These are phyloP conservation scores for Chanos chanos DNA, from an alignment of 2,797 vertebrate species.

Conservation along the genomic window DNA sequence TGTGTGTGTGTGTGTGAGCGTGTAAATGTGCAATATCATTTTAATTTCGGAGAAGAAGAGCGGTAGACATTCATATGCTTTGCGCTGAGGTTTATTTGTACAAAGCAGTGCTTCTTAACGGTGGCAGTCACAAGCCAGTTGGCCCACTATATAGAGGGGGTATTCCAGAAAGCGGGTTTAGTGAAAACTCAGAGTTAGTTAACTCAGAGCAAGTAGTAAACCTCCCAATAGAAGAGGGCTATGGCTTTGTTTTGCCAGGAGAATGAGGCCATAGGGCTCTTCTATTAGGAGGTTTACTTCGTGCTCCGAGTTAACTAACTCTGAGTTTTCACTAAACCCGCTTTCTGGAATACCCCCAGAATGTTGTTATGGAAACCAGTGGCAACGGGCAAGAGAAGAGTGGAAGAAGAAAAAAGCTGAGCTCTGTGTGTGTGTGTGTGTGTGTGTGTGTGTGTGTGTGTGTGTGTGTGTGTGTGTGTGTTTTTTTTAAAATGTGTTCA, in stretches of 20 bases:
- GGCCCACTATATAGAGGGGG: too few species aligned
- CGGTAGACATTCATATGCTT: conserved; percentile 67
- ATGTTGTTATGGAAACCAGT: conserved; percentile 64
- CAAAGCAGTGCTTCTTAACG: conserved; percentile 78
- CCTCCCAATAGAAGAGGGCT: too few species aligned
- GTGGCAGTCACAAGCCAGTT: conserved; percentile 69
- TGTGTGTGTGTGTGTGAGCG: not conserved
- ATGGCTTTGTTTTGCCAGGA: too few species aligned
- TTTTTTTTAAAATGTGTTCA: conserved; percentile 30
- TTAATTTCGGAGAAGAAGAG: conserved; percentile 38
- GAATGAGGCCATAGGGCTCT: too few species aligned
- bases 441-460: conserved; percentile 30
- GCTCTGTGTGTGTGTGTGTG: conserved; percentile 54
- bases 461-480: conserved; percentile 10
- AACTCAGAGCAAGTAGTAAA: too few species aligned
- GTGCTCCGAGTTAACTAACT: too few species aligned
- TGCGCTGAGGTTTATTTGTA: conserved; percentile 83
- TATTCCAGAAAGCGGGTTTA: too few species aligned
- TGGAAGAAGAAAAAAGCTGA: conserved; percentile 55
- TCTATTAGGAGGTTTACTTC: too few species aligned
- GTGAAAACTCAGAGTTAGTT: too few species aligned
- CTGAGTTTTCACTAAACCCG: too few species aligned
- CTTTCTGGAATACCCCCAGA: too few species aligned
- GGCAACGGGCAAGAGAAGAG: conserved; percentile 70
- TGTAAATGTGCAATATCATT: not conserved